Percentiles rank a stretch among this genome's conserved stretches.
phyloP scores from a whole-genome alignment of 37 sponge, comb jelly and placozoan genomes.

The Hexactinellida sp. region DNA sequence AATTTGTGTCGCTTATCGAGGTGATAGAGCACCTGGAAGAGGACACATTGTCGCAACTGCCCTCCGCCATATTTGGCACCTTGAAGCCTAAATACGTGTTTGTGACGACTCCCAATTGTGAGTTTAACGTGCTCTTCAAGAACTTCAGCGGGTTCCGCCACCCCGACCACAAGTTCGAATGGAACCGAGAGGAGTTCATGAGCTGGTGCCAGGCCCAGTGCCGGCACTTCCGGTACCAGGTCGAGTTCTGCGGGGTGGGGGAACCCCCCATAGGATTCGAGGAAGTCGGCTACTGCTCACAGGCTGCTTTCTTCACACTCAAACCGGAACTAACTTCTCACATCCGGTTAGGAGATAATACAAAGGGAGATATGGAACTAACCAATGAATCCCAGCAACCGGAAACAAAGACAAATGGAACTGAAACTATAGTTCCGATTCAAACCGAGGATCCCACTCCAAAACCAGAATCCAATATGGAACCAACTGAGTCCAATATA shows the following conservation, averaged over 20 bases:
- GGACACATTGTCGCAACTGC: constrained; percentile 34
- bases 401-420: neutral
- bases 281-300: constrained; percentile 62
- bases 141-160: constrained; percentile 61
- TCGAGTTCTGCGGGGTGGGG: constrained; percentile 64
- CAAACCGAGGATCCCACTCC: neutral
- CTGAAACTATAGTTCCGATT: neutral
- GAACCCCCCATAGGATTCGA: constrained; percentile 33
- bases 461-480: neutral
- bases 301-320: constrained; percentile 61
- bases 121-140: constrained; percentile 84
- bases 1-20: constrained; percentile 24
- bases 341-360: neutral
- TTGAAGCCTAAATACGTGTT: constrained; percentile 47
- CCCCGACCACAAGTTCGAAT: constrained; percentile 94
- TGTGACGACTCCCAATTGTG: constrained; percentile 76
- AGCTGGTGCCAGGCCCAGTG: constrained; percentile 35
- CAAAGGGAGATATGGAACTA: neutral
- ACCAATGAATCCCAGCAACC: neutral
- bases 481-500: neutral
- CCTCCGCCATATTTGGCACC: constrained; percentile 44
- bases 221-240: constrained; percentile 38
- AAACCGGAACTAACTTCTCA: neutral
- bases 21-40: constrained; percentile 67
- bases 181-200: constrained; percentile 66